Evolutionary conservation across 2,113 vertebrate species (phyloP), one percentile per base, ranked within the genome.

Genomic region (Grantiella picta): DNA sequence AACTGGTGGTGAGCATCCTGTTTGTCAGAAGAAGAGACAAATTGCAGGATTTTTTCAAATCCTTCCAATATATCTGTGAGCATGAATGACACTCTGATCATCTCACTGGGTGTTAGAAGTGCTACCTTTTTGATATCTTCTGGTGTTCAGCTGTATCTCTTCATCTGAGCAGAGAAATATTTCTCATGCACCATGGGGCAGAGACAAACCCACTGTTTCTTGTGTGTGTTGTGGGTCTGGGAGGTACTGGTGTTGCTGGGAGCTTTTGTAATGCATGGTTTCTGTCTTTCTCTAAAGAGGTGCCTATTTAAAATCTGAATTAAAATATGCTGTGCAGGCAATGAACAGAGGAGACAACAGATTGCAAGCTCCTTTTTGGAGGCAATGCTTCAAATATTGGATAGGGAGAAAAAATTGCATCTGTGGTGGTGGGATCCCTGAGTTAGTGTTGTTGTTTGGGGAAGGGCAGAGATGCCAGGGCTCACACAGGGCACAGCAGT

Each of bases 171-270:
- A 42, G 50, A 81, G 65, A 44, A 91, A 35, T 77, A 24, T 65
- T 84, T 53, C 54, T 63, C 60, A 6, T 6, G 18, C n/a, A 11
- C 3, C 7, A 50, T 4, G 45, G 20, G 3, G 33, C 36, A 61
- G 79, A 56, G 61, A 44, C 33, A 82, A 94, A 76, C 22, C 38
- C 54, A 15, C 57, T 57, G n/a, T 36, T 78, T 75, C 33, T 45
- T 14, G 15, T 59, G 31, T 0, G 0, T 15, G 9, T 0, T 0
- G 0, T 14, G 47, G 20, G 29, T 45, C 40, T 57, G 40, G 68
- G 47, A 36, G 60, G 73, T 42, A 31, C 33, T 60, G 72, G 29
- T 38, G 31, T 4, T 40, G 52, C 65, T 78, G 73, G 20, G 21
- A 36, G 9, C 60, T 36, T 63, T 19, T 42, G 15, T 28, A 29